Conservation (phyloP, 2,888 invertebrate genomes). For the Chrysodeixis includens region DNA sequence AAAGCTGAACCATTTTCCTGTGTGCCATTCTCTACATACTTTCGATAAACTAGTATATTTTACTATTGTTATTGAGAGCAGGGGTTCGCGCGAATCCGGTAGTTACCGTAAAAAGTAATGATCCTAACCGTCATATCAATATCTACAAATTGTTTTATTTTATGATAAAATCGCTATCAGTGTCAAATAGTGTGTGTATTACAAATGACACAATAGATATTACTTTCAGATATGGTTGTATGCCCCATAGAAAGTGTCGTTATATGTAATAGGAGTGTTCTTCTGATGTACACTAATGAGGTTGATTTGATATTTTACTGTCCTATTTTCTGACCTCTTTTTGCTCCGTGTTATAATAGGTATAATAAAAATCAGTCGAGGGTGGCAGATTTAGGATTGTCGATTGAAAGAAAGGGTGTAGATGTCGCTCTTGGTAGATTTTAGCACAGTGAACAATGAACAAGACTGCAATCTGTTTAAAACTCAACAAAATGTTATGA, state of each 20-base stretch:
- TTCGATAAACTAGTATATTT: conserved; percentile 53
- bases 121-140: conserved; percentile 65
- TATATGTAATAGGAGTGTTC: not conserved
- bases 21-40: conserved; percentile 23
- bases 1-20: conserved; percentile 41
- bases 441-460: too few relatives aligned
- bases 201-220: conserved; percentile 51
- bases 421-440: too few relatives aligned
- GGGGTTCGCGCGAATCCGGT: conserved; percentile 64
- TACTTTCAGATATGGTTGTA: conserved; percentile 31
- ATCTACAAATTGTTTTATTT: conserved; percentile 65
- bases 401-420: too few relatives aligned
- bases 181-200: conserved; percentile 53
- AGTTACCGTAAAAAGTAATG: conserved; percentile 75
- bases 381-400: too few relatives aligned
- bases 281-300: not conserved
- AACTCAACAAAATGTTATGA: too few relatives aligned
- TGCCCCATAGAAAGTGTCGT: not conserved
- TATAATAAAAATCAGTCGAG: too few relatives aligned
- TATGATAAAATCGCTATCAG: conserved; percentile 60
- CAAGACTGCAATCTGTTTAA: too few relatives aligned
- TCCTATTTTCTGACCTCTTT: not conserved
- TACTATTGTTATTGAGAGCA: conserved; percentile 61
- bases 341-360: too few relatives aligned
- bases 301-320: not conserved